Conservation (phyloP, 1,140 invertebrate species). For the Lordiphosa collinella region DNA sequence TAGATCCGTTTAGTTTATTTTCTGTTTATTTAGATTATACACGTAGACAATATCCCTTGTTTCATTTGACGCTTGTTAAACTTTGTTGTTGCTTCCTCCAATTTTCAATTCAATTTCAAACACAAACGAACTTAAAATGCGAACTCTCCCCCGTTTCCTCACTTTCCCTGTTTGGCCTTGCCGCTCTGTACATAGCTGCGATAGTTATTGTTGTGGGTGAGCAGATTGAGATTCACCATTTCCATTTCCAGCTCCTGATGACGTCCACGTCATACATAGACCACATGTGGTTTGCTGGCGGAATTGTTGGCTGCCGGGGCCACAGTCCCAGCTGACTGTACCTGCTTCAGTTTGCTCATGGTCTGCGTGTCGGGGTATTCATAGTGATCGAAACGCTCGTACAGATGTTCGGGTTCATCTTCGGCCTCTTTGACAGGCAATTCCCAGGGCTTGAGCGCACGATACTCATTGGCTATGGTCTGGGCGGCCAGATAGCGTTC, state of each 20-base stretch:
- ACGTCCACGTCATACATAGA: conserved; percentile 79
- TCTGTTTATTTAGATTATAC: conserved; percentile 61
- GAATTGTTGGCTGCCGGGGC: conserved; percentile 7
- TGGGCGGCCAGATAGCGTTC: conserved; percentile 78
- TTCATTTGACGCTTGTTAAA: conserved; percentile 79
- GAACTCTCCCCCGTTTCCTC: conserved; percentile 4
- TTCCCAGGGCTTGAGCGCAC: conserved; percentile 78
- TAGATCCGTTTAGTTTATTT: conserved; percentile 35
- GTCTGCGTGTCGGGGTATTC: conserved; percentile 77
- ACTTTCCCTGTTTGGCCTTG: conserved; percentile 38
- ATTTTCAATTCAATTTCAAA: conserved; percentile 21
- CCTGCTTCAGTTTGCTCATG: conserved; percentile 72
- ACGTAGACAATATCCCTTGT: conserved; percentile 78
- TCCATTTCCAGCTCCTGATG: conserved; percentile 28
- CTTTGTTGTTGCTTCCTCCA: conserved; percentile 52
- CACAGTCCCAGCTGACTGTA: conserved; percentile 24
- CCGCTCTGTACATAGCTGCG: conserved; percentile 61
- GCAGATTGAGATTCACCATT: conserved; percentile 48
- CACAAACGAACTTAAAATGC: conserved; percentile 1
- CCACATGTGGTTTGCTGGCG: conserved; percentile 71
- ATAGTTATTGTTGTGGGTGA: conserved; percentile 58
- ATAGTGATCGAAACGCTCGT: conserved; percentile 79
- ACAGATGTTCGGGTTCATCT: conserved; percentile 78
- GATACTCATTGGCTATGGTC: conserved; percentile 73
- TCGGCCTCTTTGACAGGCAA: conserved; percentile 71